Base-by-base conservation (phyloP, 2,113 vertebrate species). In the Ibidorhyncha struthersii region DNA sequence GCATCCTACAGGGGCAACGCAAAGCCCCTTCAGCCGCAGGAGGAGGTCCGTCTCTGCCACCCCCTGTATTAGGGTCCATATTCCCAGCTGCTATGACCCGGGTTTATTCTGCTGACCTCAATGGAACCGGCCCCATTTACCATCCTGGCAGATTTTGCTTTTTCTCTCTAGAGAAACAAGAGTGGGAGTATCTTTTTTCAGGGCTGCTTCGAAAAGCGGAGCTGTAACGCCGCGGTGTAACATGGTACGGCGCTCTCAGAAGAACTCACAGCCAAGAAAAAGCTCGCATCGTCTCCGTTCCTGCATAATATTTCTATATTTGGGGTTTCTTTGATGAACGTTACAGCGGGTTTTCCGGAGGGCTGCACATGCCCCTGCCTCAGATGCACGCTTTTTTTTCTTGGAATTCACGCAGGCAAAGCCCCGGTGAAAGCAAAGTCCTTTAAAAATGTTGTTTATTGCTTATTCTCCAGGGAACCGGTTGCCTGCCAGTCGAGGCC, bases 201-300 rank as follows among this genome's bases (percentile, higher is more conserved):
- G 76, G 32, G 21, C 40, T 56, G 43, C 58, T 65, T 47, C 52
- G 58, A 55, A 22, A 50, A 50, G 49, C 1, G 0, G 32, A 82
- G 45, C 53, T 73, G 49, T 72, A 50, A 49, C 0, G 0, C 63
- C 2, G 1, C 5, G 3, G 45, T 16, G 2, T 19, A 40, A 50
- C 16, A 1, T 1, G 22, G 56, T 73, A 53, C 4, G 2, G 34
- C 0, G 2, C 41, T 79, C 66, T 55, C 38, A 19, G 63, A 70
- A 53, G 55, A 63, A 7, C 47, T 87, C 41, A 4, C 10, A 47
- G 82, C 50, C 47, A 59, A 65, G 56, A n/a, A 45, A 84, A 82
- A 56, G 8, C 67, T 67, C 47, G 8, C 56, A 63, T 18, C 32
- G 8, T 12, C 47, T 58, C 85, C n/a, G 5, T 15, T 88, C 25